phyloP scores from a whole-genome alignment of 2,888 invertebrate genomes.

The Orthonevra nobilis region DNA sequence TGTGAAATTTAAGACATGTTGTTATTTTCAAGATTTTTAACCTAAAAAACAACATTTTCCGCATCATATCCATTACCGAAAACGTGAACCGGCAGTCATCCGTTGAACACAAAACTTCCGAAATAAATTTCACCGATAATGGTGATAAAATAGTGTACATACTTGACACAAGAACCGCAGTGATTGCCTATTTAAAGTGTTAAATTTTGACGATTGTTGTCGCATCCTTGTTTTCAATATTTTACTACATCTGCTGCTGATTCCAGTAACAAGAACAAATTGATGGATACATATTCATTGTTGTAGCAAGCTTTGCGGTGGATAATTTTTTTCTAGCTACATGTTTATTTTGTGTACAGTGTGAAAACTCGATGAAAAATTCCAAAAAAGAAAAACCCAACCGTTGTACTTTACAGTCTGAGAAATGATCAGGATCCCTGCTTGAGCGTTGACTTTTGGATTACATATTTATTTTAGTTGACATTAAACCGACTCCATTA shows the following conservation, averaged over 20 bases:
- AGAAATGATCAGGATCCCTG: too few relatives aligned
- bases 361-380: conserved; percentile 8
- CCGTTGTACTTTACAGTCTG: too few relatives aligned
- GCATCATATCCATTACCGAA: neutral
- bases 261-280: neutral
- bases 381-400: too few relatives aligned
- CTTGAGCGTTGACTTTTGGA: too few relatives aligned
- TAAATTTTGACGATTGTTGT: conserved; percentile 22
- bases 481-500: too few relatives aligned
- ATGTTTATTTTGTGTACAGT: conserved; percentile 40
- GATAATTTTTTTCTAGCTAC: conserved; percentile 12
- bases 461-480: too few relatives aligned
- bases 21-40: conserved; percentile 33
- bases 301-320: conserved; percentile 8
- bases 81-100: neutral
- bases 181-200: conserved; percentile 35
- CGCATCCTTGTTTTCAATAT: conserved; percentile 8
- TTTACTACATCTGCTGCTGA: too few relatives aligned
- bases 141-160: conserved; percentile 57
- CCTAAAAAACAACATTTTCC: conserved; percentile 12
- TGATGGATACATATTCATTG: conserved; percentile 4
- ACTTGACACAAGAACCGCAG: conserved; percentile 44
- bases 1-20: conserved; percentile 41
- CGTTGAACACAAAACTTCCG: neutral
- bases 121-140: conserved; percentile 47